A percentile compares a stretch with the other conserved stretches of the same genome.
These are phyloP conservation scores for Sitobion miscanthi DNA, from an alignment of 1,140 invertebrate species.

Conservation along the genomic window DNA sequence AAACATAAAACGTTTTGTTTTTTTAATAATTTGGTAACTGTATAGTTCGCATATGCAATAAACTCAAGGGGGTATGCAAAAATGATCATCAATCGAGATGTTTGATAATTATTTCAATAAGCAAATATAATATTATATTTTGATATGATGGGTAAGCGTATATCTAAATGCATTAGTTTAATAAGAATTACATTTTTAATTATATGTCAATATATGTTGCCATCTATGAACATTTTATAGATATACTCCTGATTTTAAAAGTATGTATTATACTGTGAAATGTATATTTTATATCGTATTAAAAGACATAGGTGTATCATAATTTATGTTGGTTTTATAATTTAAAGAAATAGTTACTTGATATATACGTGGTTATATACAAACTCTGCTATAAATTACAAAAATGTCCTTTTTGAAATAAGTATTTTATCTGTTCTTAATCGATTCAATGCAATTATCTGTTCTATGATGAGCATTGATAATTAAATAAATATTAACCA, in stretches of 20 bases:
- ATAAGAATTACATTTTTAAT: background rate
- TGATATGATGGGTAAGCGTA: too few species aligned
- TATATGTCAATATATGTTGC: background rate
- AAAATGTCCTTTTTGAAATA: background rate
- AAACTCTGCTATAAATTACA: background rate
- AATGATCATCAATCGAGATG: background rate
- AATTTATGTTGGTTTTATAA: background rate
- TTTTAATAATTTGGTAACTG: background rate
- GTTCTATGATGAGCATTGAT: background rate
- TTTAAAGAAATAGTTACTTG: background rate
- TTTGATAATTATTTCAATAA: background rate
- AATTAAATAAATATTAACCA: background rate
- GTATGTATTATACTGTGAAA: background rate
- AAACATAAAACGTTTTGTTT: background rate
- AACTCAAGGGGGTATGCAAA: background rate
- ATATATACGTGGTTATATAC: background rate
- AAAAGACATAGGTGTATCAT: background rate
- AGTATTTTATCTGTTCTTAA: background rate
- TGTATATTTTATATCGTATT: background rate
- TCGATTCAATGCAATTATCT: background rate
- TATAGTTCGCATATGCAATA: background rate
- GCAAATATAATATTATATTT: background rate
- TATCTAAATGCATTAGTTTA: too few species aligned
- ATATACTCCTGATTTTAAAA: background rate
- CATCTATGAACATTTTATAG: background rate